A percentile compares a stretch with the other conserved stretches of the same genome.
Evolutionary conservation across 2,797 vertebrate species (phyloP).

Genomic region (Garrulus glandarius): DNA sequence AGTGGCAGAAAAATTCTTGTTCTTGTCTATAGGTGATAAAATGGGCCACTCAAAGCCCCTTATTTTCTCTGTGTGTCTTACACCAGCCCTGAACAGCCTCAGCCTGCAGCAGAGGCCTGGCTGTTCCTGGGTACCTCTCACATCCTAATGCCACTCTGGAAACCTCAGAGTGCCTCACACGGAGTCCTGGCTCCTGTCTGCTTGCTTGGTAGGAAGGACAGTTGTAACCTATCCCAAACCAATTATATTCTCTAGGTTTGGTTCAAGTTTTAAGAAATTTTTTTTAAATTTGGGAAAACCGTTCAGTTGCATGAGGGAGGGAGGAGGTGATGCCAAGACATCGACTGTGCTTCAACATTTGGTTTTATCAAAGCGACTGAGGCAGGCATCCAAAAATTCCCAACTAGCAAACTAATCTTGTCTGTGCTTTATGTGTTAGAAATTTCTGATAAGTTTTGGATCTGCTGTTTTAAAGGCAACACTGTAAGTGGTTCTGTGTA

Average conservation of each 20-base stretch:
- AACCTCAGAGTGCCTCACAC: fast-evolving
- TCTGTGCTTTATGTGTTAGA: neutral
- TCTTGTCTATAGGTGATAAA: neutral
- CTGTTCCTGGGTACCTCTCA: neutral
- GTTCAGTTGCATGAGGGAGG: neutral
- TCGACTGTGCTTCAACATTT: neutral
- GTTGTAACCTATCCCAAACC: neutral
- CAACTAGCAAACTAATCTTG: neutral
- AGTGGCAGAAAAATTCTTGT: neutral
- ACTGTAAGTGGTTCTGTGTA: neutral
- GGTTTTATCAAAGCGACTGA: neutral
- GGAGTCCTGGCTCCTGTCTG: neutral
- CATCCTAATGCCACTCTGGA: neutral
- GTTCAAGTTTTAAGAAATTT: neutral
- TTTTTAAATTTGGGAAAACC: neutral
- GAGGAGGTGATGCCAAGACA: neutral
- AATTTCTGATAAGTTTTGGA: neutral
- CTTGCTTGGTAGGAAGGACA: neutral
- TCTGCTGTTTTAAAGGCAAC: neutral
- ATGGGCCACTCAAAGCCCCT: neutral
- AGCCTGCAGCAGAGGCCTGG: neutral
- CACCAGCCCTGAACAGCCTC: neutral
- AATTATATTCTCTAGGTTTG: neutral
- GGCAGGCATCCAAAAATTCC: neutral
- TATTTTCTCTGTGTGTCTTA: neutral